A percentile compares a stretch with the other conserved stretches of the same genome.
Conservation (phyloP, 2,888 invertebrate genomes). For the Eupithecia subfuscata region DNA sequence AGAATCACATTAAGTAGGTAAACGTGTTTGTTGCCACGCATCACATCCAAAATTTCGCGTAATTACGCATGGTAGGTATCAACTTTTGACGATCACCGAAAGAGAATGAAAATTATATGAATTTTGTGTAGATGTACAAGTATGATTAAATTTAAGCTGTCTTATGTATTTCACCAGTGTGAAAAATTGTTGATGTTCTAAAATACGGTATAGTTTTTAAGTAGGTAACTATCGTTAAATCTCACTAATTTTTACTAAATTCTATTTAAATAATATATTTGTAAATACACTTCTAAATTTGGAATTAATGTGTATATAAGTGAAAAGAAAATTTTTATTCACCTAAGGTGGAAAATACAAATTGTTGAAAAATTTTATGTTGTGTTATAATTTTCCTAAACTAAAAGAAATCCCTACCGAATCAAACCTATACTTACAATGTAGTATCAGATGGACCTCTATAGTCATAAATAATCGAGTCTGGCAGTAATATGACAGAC, state of each 20-base stretch:
- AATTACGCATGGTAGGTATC: slow-evolving; percentile 54
- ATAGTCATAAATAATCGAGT: background rate
- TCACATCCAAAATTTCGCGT: slow-evolving; percentile 55
- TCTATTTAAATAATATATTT: slow-evolving; percentile 85
- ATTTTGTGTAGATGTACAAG: slow-evolving; percentile 60
- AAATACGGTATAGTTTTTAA: slow-evolving; percentile 72
- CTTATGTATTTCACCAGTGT: slow-evolving; percentile 76
- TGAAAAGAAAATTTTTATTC: slow-evolving; percentile 80
- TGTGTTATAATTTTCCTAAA: slow-evolving; percentile 32
- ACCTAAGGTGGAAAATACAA: slow-evolving; percentile 84
- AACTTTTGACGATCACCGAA: slow-evolving; percentile 66
- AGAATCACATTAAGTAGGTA: slow-evolving; percentile 29
- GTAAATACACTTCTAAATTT: slow-evolving; percentile 85
- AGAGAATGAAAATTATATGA: slow-evolving; percentile 69
- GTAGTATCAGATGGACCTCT: background rate
- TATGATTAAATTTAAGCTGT: slow-evolving; percentile 69
- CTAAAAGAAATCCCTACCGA: background rate
- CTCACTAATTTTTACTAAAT: slow-evolving; percentile 84
- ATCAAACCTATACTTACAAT: background rate
- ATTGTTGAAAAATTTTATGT: slow-evolving; percentile 79
- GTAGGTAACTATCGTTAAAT: slow-evolving; percentile 80
- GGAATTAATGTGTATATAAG: slow-evolving; percentile 84
- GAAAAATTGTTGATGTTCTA: slow-evolving; percentile 83
- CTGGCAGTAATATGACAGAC: background rate
- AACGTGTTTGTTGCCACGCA: slow-evolving; percentile 49